Evolutionary conservation across 2,888 invertebrate genomes (phyloP), one percentile per base, ranked within the genome.

Genomic region (Bimastos eiseni): DNA sequence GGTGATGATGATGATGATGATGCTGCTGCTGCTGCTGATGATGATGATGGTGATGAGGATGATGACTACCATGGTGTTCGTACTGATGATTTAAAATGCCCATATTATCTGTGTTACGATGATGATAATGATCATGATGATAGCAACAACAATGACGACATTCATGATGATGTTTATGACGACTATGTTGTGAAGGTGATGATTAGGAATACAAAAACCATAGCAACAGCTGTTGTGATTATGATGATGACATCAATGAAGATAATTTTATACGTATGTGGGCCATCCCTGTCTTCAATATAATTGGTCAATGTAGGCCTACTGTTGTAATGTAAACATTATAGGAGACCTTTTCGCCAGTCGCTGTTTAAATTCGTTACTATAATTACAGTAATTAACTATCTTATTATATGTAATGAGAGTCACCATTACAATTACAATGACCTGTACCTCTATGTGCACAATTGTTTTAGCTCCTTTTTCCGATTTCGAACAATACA

Each of bases 401-500:
- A 44, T 44, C 17, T 13, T 17, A 44, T 15, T 49, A 24, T 49
- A 49, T 21, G 24, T 49, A 41, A 41, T 21, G 19, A 1, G 19
- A 3, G 15, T 21, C 24, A 21, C 2, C 8, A 21, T 49, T 49
- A 49, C 21, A 17, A 24, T 49, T 49, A 21, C 70, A 8, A 30
- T n/a, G 30, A n/a, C n/a, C 70, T 70, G 70, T n/a, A 4, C n/a
- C 70, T 70, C 70, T 6, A 8, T 11, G 1, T 70, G 70, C 70
- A n/a, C 70, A n/a, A 49, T 91, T 41, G 17, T 36, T 83, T 90
- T 93, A 93, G 92, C 94, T 94, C 94, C 93, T 95, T 44, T 92
- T 94, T 90, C 94, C 94, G 90, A 92, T 94, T 88, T 94, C 94
- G 90, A 94, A 94, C 91, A 94, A 95, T 92, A 95, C 95, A 83